Evolutionary conservation across 2,888 invertebrate species (phyloP), one percentile per base, ranked within the genome.

Genomic region (Marasmarcha lunaedactyla): DNA sequence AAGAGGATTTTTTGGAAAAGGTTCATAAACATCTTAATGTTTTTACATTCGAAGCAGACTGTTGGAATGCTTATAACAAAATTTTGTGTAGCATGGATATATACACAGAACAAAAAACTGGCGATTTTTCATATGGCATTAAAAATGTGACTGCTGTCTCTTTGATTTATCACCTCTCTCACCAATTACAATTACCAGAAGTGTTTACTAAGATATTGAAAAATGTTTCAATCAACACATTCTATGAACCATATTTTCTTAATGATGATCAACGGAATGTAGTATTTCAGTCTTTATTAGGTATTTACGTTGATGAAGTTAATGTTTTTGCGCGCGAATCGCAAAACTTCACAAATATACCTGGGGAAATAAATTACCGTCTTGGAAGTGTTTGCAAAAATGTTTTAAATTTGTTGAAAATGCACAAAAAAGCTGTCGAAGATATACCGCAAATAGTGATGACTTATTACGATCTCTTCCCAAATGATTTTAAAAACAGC

Each of bases 21-120:
- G 39, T 71, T 6, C 33, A 60, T 36, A 26, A 42, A 0, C 25
- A 44, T 2, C 55, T 66, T 39, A 60, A 64, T 43, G 47, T 66
- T 25, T 66, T 57, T 37, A 48, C 57, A 35, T 63, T 71, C 41
- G 51, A 63, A 26, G 53, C 59, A 20, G 46, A 50, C n/a, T 69
- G 64, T 41, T 74, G 71, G 71, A 41, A 40, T 13, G 52, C 52
- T 2, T 58, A 68, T 33, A 54, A 66, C 47, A 68, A 65, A 47
- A 43, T 73, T 36, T 50, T 71, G 20, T 44, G 59, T 39, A 70
- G 60, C 41, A 37, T 67, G 38, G 53, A 57, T 7, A 52, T 66
- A 15, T 71, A 68, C 43, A 53, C n/a, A n/a, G n/a, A n/a, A n/a
- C 20, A 20, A 20, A 3, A 46, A 38, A 36, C 15, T 13, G 39